Evolutionary conservation across 2,888 invertebrate genomes (phyloP), one percentile per base, ranked within the genome.

Genomic region (Rhimphoctona megacephalus): DNA sequence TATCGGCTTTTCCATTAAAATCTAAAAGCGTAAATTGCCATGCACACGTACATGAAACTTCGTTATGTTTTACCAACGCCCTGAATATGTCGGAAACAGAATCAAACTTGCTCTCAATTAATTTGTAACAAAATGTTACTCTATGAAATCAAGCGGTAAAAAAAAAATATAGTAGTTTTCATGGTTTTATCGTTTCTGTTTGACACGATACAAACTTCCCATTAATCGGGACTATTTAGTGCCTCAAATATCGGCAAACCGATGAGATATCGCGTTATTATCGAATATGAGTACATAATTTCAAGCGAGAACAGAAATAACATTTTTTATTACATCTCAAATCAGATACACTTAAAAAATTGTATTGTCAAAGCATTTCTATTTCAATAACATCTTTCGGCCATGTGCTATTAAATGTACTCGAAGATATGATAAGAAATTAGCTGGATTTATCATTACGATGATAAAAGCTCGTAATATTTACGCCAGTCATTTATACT

Each of bases 381-480:
- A n/a, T 69, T 52, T 39, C 22, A 79, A 79, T 57, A 79, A 69
- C 54, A 14, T 30, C 52, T 52, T 67, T 22, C 69, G 79, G 46
- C 7, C 39, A 33, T 39, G 64, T 39, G 69, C 19, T 52, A 19
- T 79, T 54, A 33, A 77, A 64, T 70, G 69, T 14, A 30, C 54
- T 54, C 36, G n/a, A 39, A 67, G 69, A 52, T 30, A 39, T 43
- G 36, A 36, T 43, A 39, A 69, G 30, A 19, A 36, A 49, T 30
- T 49, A 5, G 6, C 7, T 36, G 46, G 69, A 79, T 54, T 54
- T 36, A 43, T 78, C 36, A 1, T 78, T n/a, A 3, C 6, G 43
- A n/a, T 25, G n/a, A 43, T 54, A 69, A 25, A 25, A 79, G n/a
- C 30, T 39, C 57, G 17, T 25, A 30, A 69, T 79, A 30, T 67